Percentiles rank a stretch among this genome's conserved stretches.
These are phyloP conservation scores for Sardina pilchardus DNA, from an alignment of 2,113 vertebrate species.

Conservation along the genomic window DNA sequence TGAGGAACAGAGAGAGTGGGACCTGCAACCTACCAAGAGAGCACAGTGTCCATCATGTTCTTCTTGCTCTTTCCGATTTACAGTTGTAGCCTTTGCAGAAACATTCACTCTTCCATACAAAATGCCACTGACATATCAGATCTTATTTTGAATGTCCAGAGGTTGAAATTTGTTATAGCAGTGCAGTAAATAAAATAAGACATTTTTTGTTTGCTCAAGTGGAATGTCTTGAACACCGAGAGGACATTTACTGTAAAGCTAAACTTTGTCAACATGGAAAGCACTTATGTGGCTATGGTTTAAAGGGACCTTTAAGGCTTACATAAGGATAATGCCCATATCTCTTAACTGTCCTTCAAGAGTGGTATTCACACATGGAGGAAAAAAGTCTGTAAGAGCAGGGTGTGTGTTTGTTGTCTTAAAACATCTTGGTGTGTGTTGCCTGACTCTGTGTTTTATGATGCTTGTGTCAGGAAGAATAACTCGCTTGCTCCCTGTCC, in stretches of 20 bases:
- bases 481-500: not conserved
- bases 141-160: too few species aligned
- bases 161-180: not conserved
- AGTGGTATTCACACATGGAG: not conserved
- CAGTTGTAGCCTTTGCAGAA: not conserved
- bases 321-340: too few species aligned
- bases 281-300: not conserved
- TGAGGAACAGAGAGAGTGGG: not conserved
- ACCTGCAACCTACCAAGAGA: not conserved
- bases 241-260: too few species aligned
- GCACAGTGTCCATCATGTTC: not conserved
- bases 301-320: too few species aligned
- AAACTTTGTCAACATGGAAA: not conserved
- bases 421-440: not conserved
- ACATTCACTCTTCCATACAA: not conserved
- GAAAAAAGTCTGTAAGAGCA: too few species aligned
- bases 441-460: not conserved
- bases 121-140: not conserved
- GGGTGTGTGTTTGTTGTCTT: not conserved
- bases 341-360: not conserved
- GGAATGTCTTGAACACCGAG: too few species aligned
- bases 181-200: not conserved
- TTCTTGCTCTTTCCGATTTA: too few species aligned
- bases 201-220: too few species aligned
- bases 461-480: not conserved